A percentile compares a stretch with the other conserved stretches of the same genome.
These are phyloP conservation scores for Orthonevra nobilis DNA, from an alignment of 2,888 invertebrate genomes.

Conservation along the genomic window DNA sequence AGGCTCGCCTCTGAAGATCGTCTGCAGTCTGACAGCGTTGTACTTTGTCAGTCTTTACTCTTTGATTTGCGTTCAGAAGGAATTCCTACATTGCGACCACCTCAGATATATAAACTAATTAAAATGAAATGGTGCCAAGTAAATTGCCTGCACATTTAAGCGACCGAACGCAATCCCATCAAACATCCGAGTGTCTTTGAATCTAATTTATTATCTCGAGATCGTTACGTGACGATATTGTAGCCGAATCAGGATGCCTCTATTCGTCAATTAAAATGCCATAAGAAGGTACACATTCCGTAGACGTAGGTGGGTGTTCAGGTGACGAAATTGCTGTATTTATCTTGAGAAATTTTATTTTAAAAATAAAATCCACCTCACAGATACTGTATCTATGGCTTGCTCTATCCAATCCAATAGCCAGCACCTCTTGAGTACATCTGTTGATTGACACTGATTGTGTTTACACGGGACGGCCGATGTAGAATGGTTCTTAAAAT, in stretches of 20 bases:
- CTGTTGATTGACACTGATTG: slow-evolving; percentile 68
- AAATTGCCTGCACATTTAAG: slow-evolving; percentile 43
- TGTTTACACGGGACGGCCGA: slow-evolving; percentile 1
- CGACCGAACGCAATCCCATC: too few species aligned
- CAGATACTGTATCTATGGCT: neutral
- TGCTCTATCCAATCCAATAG: slow-evolving; percentile 2
- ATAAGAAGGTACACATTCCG: slow-evolving; percentile 27
- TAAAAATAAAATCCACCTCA: slow-evolving; percentile 45
- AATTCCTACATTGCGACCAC: neutral
- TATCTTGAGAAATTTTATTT: slow-evolving; percentile 7
- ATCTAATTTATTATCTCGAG: slow-evolving; percentile 37
- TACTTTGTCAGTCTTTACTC: slow-evolving; percentile 3
- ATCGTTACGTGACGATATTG: too few species aligned
- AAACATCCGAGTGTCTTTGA: too few species aligned
- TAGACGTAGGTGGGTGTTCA: slow-evolving; percentile 31
- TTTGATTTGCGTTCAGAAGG: too few species aligned
- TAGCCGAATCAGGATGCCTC: slow-evolving; percentile 23
- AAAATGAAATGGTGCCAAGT: slow-evolving; percentile 55
- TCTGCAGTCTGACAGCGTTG: neutral
- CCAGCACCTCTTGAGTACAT: slow-evolving; percentile 37
- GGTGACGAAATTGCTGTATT: slow-evolving; percentile 49
- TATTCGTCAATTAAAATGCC: slow-evolving; percentile 55
- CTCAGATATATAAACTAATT: slow-evolving; percentile 42
- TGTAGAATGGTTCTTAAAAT: slow-evolving; percentile 45
- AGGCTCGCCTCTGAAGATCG: slow-evolving; percentile 13